Percentiles rank a stretch among this genome's conserved stretches.
Conservation (phyloP, 2,888 invertebrate genomes). For the Agonum fuliginosum region DNA sequence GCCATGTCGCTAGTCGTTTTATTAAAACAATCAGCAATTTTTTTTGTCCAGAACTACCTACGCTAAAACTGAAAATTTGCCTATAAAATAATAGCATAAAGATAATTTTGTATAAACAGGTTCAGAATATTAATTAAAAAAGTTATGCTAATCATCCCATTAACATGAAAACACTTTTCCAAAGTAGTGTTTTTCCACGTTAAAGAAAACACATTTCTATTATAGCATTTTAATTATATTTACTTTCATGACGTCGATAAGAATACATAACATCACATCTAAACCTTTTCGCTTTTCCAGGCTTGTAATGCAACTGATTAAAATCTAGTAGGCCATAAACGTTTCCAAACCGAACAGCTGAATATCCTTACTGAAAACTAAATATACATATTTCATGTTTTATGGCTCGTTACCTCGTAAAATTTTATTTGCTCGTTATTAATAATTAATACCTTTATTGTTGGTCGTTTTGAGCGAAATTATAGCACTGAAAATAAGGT, state of each 20-base stretch:
- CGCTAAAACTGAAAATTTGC: no score
- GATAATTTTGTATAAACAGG: no score
- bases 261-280: neutral
- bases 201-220: conserved; percentile 9
- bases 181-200: neutral
- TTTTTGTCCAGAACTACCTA: no score
- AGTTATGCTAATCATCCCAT: neutral
- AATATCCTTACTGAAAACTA: conserved; percentile 44
- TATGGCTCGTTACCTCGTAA: conserved; percentile 28
- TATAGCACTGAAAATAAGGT: conserved; percentile 13
- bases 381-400: conserved; percentile 44
- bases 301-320: conserved; percentile 33
- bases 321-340: conserved; percentile 29
- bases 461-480: conserved; percentile 19
- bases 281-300: neutral
- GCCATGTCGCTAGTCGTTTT: no score
- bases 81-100: no score
- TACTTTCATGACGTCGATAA: conserved; percentile 6
- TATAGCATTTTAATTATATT: conserved; percentile 30
- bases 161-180: neutral
- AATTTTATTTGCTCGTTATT: conserved; percentile 45
- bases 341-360: conserved; percentile 18
- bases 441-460: conserved; percentile 46
- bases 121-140: neutral
- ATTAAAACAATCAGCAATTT: no score